Percentiles rank a stretch among this genome's conserved stretches.
Evolutionary conservation across 1,140 invertebrate genomes (phyloP).

Genomic region (Cataglyphis hispanica): DNA sequence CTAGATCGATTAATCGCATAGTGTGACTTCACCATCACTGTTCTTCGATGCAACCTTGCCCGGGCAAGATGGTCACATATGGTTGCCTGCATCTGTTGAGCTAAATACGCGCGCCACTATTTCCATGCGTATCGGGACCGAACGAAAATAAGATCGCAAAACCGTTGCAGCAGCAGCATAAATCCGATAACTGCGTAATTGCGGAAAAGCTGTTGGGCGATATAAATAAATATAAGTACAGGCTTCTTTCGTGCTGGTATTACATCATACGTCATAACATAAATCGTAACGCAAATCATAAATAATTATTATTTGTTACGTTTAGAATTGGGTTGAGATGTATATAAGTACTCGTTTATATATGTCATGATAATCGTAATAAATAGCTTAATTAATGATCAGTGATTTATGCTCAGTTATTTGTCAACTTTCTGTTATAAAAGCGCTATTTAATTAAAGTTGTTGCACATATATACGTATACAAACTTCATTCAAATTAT

Average conservation of each 20-base stretch:
- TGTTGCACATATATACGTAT: background rate
- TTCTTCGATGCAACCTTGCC: slow-evolving; percentile 74
- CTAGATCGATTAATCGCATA: slow-evolving; percentile 39
- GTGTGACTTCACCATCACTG: slow-evolving; percentile 63
- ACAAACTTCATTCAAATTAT: background rate
- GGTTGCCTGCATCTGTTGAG: slow-evolving; percentile 73
- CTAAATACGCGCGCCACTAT: slow-evolving; percentile 57
- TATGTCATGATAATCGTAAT: slow-evolving; percentile 16
- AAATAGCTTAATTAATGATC: slow-evolving; percentile 42
- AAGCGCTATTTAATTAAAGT: background rate
- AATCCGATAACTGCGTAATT: background rate
- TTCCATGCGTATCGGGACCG: slow-evolving; percentile 33
- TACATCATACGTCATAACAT: background rate
- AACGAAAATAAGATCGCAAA: slow-evolving; percentile 40
- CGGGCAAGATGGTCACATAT: slow-evolving; percentile 75
- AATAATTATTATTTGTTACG: slow-evolving; percentile 25
- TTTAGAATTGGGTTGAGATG: background rate
- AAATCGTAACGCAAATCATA: slow-evolving; percentile 9
- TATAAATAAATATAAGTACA: slow-evolving; percentile 35
- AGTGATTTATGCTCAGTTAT: background rate
- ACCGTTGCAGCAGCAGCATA: background rate
- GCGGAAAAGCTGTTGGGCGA: background rate
- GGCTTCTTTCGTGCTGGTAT: background rate
- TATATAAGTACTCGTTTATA: background rate
- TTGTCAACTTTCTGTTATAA: background rate